These are phyloP conservation scores for Lophotriccus pileatus DNA, from an alignment of 2,797 vertebrate genomes.

Conservation along the genomic window DNA sequence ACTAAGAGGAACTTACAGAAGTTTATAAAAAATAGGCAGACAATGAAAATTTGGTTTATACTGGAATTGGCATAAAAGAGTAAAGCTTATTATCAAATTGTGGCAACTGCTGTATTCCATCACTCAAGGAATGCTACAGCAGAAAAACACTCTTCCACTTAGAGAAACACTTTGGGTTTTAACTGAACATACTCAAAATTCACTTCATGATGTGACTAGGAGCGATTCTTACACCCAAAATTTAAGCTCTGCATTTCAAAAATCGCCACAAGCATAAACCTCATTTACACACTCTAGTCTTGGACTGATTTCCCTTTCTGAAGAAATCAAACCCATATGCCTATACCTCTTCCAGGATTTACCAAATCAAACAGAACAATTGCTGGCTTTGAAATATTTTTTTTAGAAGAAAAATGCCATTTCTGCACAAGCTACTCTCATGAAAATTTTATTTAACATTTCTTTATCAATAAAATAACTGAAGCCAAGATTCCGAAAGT, in stretches of 20 bases:
- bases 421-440: conserved; percentile 37
- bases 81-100: conserved; percentile 32
- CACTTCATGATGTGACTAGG: not conserved
- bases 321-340: not conserved
- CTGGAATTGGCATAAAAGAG: conserved; percentile 48
- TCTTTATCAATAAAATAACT: conserved; percentile 50
- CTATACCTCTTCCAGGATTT: conserved; percentile 35
- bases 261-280: not conserved
- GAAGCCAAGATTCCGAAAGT: conserved; percentile 50
- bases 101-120: conserved; percentile 6
- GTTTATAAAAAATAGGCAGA: conserved; percentile 47
- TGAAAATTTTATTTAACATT: conserved; percentile 54
- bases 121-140: not conserved
- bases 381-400: not conserved
- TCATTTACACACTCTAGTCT: not conserved
- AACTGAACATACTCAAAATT: not conserved
- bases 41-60: conserved; percentile 45
- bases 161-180: not conserved
- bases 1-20: conserved; percentile 39
- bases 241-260: not conserved
- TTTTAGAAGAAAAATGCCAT: conserved; percentile 38
- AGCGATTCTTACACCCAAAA: not conserved
- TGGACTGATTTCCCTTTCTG: not conserved
- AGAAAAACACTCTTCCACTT: not conserved
- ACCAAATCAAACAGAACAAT: conserved; percentile 18